A percentile compares a stretch with the other conserved stretches of the same genome.
phyloP scores from a whole-genome alignment of 2,888 invertebrate genomes.

The Cheilosia vernalis region DNA sequence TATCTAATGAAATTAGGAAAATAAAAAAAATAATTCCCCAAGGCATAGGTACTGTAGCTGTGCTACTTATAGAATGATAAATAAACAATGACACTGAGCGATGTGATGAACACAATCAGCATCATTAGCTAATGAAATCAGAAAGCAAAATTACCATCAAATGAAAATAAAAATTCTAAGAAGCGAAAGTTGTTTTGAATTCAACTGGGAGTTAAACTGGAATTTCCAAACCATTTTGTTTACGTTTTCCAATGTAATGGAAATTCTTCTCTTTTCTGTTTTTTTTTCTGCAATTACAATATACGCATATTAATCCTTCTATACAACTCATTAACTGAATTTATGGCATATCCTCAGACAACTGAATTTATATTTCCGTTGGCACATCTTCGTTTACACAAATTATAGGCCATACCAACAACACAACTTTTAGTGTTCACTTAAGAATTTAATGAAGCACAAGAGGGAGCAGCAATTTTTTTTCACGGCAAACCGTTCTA shows the following conservation, averaged over 20 bases:
- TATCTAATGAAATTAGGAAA: too few species aligned
- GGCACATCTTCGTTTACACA: background rate
- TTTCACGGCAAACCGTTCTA: too few species aligned
- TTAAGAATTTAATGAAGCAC: too few species aligned
- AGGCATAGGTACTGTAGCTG: constrained; percentile 13
- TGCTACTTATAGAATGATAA: constrained; percentile 24
- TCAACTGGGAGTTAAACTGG: too few species aligned
- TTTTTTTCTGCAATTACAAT: too few species aligned
- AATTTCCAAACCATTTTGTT: constrained; percentile 12
- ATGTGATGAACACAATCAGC: constrained; percentile 43
- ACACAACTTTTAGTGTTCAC: too few species aligned
- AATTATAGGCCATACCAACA: too few species aligned
- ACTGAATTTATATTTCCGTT: background rate
- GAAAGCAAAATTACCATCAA: constrained; percentile 28
- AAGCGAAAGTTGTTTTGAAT: too few species aligned
- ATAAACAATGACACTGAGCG: constrained; percentile 31
- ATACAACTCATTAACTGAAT: background rate
- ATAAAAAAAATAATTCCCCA: background rate
- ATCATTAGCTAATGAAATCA: constrained; percentile 67
- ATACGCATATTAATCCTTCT: constrained; percentile 28
- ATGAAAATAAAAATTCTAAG: background rate
- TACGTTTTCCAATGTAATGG: constrained; percentile 4
- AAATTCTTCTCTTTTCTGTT: background rate
- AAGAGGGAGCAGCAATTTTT: too few species aligned
- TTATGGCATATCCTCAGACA: constrained; percentile 25